Evolutionary conservation across 2,113 vertebrate species (phyloP), one percentile per base, ranked within the genome.

Genomic region (Abramis brama): DNA sequence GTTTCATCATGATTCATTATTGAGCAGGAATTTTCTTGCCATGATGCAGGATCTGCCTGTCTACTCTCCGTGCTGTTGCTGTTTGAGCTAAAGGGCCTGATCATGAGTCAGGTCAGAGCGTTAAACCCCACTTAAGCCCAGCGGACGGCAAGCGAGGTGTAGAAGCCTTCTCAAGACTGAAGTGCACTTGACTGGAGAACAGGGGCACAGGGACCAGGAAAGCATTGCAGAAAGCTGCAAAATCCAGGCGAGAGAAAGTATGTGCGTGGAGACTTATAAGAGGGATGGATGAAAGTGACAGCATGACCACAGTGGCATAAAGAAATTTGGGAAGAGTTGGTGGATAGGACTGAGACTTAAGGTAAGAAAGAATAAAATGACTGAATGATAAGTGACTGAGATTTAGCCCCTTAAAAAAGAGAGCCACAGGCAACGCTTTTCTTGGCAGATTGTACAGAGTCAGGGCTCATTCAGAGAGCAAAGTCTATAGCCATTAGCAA

Each of bases 121-220:
- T 11, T 47, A 80, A 86, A 78, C 39, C 87, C 25, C 2, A 30
- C 71, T 83, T 74, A 86, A 90, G 80, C 60, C 79, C 50, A 76
- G 43, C 52, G 57, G 85, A 90, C 21, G 27, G 7, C 12, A 27
- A 30, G 36, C n/a, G 5, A 73, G 47, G 81, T 84, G 75, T 71
- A 85, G 71, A 82, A 89, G 82, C 66, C 83, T 79, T 36, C 73
- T 88, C 64, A 47, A 76, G 70, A 87, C 74, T 86, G 47, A 70
- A 88, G 88, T 52, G 75, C 87, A 85, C 82, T 87, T 59, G 60
- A 88, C 83, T 83, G 85, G 81, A 88, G 85, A 36, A 47, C 85
- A 50, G 33, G 7, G 27, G 66, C 64, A 70, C 47, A 39, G 47
- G 80, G 66, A 47, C 39, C 55, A 78, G 71, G 23, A 62, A 66